Percentiles rank a stretch among this genome's conserved stretches.
Conservation (phyloP, 2,888 invertebrate species). For the Morpho helenor region DNA sequence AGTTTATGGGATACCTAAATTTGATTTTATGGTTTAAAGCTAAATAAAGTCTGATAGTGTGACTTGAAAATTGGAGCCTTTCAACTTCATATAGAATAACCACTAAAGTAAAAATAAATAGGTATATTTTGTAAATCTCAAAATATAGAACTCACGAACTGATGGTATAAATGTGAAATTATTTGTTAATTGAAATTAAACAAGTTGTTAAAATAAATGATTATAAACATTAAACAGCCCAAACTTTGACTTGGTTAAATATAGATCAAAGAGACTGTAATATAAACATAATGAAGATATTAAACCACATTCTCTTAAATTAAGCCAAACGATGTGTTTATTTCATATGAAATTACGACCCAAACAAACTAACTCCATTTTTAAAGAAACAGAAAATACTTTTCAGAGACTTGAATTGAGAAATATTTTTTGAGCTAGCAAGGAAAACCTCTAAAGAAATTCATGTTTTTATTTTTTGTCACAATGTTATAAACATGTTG, state of each 20-base stretch:
- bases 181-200: slow-evolving; percentile 6
- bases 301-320: slow-evolving; percentile 1
- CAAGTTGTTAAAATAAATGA: slow-evolving; percentile 7
- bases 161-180: background rate
- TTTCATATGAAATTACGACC: too few species aligned
- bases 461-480: too few species aligned
- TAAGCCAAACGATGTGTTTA: too few species aligned
- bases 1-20: background rate
- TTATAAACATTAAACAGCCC: slow-evolving; percentile 7
- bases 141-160: background rate
- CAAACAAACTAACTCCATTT: too few species aligned
- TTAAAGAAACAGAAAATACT: too few species aligned
- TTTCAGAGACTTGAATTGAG: too few species aligned
- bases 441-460: too few species aligned
- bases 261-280: slow-evolving; percentile 11
- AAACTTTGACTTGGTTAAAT: slow-evolving; percentile 15
- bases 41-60: too few species aligned
- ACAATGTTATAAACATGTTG: too few species aligned
- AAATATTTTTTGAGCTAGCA: too few species aligned
- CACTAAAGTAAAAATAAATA: slow-evolving; percentile 1
- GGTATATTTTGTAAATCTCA: background rate
- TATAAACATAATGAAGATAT: slow-evolving; percentile 2
- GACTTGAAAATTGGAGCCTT: too few species aligned
- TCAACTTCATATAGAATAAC: too few species aligned
- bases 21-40: background rate